Evolutionary conservation across 2,113 vertebrate species (phyloP).

Genomic region (Hydropotes inermis): DNA sequence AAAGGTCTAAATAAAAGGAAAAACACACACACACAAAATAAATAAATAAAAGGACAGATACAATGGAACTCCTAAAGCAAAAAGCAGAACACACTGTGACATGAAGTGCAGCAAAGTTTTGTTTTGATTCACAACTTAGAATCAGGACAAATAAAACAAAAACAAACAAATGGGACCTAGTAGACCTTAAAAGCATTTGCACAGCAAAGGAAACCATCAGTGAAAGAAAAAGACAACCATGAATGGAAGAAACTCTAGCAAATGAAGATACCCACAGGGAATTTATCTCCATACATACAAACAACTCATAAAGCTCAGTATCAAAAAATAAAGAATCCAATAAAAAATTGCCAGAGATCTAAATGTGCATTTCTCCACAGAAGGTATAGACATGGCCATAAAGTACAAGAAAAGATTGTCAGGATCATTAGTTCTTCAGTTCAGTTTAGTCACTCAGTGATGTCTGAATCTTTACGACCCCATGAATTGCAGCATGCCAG

Average conservation of each 20-base stretch:
- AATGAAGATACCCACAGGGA: background rate
- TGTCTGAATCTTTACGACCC: no score
- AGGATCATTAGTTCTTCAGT: background rate
- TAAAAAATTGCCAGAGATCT: background rate
- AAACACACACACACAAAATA: no score
- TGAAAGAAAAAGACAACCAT: background rate
- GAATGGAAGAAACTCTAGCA: background rate
- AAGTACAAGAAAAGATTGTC: background rate
- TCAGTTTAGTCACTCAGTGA: no score
- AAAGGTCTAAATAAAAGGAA: background rate
- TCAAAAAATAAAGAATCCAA: background rate
- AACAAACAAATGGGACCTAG: background rate
- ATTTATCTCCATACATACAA: background rate
- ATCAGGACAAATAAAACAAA: background rate
- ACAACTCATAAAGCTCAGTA: background rate
- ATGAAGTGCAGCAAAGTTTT: background rate
- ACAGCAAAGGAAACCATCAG: background rate
- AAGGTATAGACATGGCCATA: background rate
- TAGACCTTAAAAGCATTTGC: background rate
- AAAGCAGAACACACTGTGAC: background rate
- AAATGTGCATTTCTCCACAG: background rate
- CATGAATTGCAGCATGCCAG: no score
- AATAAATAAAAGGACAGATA: background rate
- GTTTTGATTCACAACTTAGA: background rate
- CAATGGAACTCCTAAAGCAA: background rate